phyloP scores from a whole-genome alignment of 2,797 vertebrate genomes.

The Poeciliopsis turneri region DNA sequence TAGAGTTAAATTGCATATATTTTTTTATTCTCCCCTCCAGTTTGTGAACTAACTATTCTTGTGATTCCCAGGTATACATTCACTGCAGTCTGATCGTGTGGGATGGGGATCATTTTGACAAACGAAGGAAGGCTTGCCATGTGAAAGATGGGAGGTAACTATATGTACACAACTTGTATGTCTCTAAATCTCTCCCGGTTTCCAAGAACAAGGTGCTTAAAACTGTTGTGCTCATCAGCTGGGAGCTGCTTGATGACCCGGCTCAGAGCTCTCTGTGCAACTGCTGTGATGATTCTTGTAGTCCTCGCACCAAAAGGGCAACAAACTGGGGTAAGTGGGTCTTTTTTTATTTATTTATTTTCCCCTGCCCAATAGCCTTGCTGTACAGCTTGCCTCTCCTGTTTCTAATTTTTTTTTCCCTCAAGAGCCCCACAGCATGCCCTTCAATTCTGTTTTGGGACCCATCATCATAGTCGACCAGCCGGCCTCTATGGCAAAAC shows the following conservation, averaged over 20 bases:
- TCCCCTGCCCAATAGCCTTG: rapidly evolving
- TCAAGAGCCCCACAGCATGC: slow-evolving; percentile 35
- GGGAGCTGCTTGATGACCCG: slow-evolving; percentile 79
- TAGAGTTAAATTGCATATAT: neutral
- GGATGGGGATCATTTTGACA: slow-evolving; percentile 63
- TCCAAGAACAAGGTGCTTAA: neutral
- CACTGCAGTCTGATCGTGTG: slow-evolving; percentile 81
- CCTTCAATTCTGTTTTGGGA: slow-evolving; percentile 72
- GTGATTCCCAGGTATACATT: slow-evolving; percentile 80
- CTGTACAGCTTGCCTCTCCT: neutral
- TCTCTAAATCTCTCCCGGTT: neutral
- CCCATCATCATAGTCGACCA: slow-evolving; percentile 66
- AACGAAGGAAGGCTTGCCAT: slow-evolving; percentile 79
- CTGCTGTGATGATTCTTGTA: slow-evolving; percentile 80
- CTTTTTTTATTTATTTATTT: neutral
- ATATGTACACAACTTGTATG: neutral
- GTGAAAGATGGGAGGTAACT: slow-evolving; percentile 69
- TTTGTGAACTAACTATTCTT: neutral
- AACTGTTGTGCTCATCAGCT: slow-evolving; percentile 49
- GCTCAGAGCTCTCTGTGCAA: slow-evolving; percentile 68
- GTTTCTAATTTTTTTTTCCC: neutral
- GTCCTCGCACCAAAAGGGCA: slow-evolving; percentile 30
- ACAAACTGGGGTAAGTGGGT: slow-evolving; percentile 39
- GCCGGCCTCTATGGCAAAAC: neutral
- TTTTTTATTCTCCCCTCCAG: no score